phyloP scores from a whole-genome alignment of 2,797 vertebrate genomes.

The Tenualosa thibaudeaui region DNA sequence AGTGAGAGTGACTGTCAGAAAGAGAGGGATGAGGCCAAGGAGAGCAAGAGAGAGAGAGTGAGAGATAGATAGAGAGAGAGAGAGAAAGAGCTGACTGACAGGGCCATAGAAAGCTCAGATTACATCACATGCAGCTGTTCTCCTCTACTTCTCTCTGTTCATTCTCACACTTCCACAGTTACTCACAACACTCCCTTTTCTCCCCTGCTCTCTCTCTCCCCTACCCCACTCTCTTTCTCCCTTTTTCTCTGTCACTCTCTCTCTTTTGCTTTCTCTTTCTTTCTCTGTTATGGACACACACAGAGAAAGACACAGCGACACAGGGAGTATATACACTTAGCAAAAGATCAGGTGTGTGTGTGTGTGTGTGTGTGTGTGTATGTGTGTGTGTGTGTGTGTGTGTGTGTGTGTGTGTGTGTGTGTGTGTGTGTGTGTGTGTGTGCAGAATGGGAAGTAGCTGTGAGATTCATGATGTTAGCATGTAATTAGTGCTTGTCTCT shows the following conservation, averaged over 20 bases:
- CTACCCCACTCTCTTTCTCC: neutral
- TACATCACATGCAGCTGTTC: slow-evolving; percentile 18
- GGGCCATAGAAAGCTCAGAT: neutral
- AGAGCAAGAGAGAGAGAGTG: neutral
- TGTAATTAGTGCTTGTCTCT: neutral
- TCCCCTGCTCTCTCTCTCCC: neutral
- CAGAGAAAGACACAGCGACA: slow-evolving; percentile 22
- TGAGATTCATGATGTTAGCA: slow-evolving; percentile 2
- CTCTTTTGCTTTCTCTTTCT: neutral
- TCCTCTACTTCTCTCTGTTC: neutral
- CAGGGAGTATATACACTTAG: neutral
- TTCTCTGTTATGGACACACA: slow-evolving; percentile 15
- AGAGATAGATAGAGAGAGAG: slow-evolving; percentile 2
- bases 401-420: too few relatives aligned
- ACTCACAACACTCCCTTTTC: neutral
- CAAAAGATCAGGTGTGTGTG: neutral
- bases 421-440: too few relatives aligned
- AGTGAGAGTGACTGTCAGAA: neutral
- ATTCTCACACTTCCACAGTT: slow-evolving; percentile 17
- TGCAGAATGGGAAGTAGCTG: neutral
- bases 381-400: too few relatives aligned
- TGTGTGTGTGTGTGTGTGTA: too few relatives aligned
- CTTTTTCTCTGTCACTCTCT: slow-evolving; percentile 22
- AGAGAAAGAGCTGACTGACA: neutral
- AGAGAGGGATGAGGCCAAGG: neutral